These are phyloP conservation scores for Andrena hattorfiana DNA, from an alignment of 2,888 invertebrate genomes.

Conservation along the genomic window DNA sequence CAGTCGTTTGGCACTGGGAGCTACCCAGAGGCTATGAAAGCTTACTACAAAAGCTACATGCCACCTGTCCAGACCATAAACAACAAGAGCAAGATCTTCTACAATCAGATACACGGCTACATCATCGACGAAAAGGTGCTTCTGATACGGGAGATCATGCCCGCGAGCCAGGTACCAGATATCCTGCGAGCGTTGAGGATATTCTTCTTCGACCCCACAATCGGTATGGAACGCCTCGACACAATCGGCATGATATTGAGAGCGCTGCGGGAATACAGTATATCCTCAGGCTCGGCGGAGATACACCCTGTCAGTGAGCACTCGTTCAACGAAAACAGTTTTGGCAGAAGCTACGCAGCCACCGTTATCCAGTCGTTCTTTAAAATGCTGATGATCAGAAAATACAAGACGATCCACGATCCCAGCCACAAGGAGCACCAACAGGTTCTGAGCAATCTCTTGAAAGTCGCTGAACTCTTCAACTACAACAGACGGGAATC, in stretches of 20 bases:
- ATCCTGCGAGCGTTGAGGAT: slow-evolving; percentile 65
- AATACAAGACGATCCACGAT: slow-evolving; percentile 67
- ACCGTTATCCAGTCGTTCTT: slow-evolving; percentile 72
- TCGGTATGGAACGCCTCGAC: slow-evolving; percentile 28
- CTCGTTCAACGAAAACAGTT: background rate
- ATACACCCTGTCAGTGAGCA: background rate
- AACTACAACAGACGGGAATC: slow-evolving; percentile 56
- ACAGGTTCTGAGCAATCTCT: slow-evolving; percentile 51
- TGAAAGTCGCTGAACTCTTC: slow-evolving; percentile 62
- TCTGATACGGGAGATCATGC: slow-evolving; percentile 37
- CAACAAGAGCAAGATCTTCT: slow-evolving; percentile 12
- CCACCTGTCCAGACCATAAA: slow-evolving; percentile 25
- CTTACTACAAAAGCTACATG: slow-evolving; percentile 70
- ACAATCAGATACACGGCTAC: slow-evolving; percentile 55
- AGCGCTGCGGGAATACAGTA: background rate
- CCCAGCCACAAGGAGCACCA: slow-evolving; percentile 59
- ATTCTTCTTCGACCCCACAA: slow-evolving; percentile 70
- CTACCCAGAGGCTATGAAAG: slow-evolving; percentile 53
- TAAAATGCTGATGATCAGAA: slow-evolving; percentile 61
- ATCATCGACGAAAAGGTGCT: slow-evolving; percentile 65
- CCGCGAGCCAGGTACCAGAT: slow-evolving; percentile 12
- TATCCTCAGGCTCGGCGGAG: no score
- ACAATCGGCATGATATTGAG: background rate
- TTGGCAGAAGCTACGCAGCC: slow-evolving; percentile 51
- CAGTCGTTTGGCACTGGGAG: slow-evolving; percentile 66